Conservation (phyloP, 2,888 invertebrate genomes). For the Calameuta idolon region DNA sequence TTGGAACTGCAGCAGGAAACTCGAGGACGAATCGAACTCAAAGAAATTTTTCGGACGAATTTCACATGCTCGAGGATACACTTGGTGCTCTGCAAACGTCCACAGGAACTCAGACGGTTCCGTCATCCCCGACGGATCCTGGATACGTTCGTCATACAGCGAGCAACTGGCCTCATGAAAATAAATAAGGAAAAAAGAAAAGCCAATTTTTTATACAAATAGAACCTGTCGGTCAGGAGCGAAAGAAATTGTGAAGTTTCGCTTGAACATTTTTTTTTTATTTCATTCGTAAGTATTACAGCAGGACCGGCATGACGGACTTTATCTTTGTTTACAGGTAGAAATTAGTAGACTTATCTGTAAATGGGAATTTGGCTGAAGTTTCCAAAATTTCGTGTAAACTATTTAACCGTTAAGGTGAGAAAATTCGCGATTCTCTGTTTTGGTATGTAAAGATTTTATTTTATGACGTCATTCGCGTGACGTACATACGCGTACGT, state of each 20-base stretch:
- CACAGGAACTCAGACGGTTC: constrained; percentile 54
- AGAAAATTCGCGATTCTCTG: neutral
- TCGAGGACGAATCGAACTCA: constrained; percentile 18
- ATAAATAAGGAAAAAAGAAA: constrained; percentile 42
- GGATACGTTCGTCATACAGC: constrained; percentile 81
- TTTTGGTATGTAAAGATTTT: neutral
- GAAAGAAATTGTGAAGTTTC: neutral
- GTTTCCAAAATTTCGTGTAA: neutral
- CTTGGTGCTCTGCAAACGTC: constrained; percentile 54
- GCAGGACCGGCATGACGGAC: neutral
- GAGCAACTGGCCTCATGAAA: constrained; percentile 72
- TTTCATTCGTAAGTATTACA: neutral
- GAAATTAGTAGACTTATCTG: neutral
- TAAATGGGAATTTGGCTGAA: neutral
- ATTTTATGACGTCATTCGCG: neutral
- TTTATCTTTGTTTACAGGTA: neutral
- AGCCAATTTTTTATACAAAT: neutral
- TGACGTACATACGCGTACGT: neutral
- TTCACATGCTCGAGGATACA: constrained; percentile 61
- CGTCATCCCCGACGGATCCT: constrained; percentile 78
- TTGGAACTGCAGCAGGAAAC: constrained; percentile 52
- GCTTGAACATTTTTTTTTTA: neutral
- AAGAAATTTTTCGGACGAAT: constrained; percentile 49
- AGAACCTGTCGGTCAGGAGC: neutral
- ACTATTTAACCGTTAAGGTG: neutral